A percentile compares a stretch with the other conserved stretches of the same genome.
These are phyloP conservation scores for Arctia plantaginis DNA, from an alignment of 2,888 invertebrate genomes.

Conservation along the genomic window DNA sequence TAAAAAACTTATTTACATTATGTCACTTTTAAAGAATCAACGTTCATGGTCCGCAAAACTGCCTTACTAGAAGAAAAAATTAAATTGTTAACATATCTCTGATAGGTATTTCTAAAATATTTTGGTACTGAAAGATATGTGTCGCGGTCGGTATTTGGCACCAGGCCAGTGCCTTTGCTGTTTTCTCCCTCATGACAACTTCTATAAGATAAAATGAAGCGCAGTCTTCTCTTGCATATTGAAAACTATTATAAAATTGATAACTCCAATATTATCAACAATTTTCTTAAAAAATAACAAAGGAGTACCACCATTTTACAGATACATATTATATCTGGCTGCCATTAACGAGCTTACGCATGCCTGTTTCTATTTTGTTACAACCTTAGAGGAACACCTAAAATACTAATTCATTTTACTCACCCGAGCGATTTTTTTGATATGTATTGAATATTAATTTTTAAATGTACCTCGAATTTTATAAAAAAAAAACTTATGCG, in stretches of 20 bases:
- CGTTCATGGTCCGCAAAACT: conserved; percentile 20
- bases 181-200: conserved; percentile 79
- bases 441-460: conserved; percentile 34
- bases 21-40: conserved; percentile 33
- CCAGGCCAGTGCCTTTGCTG: conserved; percentile 79
- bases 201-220: conserved; percentile 71
- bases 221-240: conserved; percentile 60
- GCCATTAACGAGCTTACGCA: conserved; percentile 57
- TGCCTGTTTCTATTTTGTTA: conserved; percentile 50
- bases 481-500: conserved; percentile 40
- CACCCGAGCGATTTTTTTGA: conserved; percentile 36
- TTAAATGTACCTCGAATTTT: conserved; percentile 35
- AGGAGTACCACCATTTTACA: conserved; percentile 31
- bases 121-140: conserved; percentile 77
- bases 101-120: conserved; percentile 80
- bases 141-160: conserved; percentile 80
- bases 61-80: conserved; percentile 40
- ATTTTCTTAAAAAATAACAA: conserved; percentile 20
- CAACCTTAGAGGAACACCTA: conserved; percentile 29
- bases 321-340: conserved; percentile 40
- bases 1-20: conserved; percentile 7
- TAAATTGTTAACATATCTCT: conserved; percentile 58
- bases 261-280: conserved; percentile 23
- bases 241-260: conserved; percentile 53
- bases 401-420: conserved; percentile 41